Percentiles rank a stretch among this genome's conserved stretches.
phyloP scores from a whole-genome alignment of 2,888 invertebrate genomes.

The Periphyllus acericola region DNA sequence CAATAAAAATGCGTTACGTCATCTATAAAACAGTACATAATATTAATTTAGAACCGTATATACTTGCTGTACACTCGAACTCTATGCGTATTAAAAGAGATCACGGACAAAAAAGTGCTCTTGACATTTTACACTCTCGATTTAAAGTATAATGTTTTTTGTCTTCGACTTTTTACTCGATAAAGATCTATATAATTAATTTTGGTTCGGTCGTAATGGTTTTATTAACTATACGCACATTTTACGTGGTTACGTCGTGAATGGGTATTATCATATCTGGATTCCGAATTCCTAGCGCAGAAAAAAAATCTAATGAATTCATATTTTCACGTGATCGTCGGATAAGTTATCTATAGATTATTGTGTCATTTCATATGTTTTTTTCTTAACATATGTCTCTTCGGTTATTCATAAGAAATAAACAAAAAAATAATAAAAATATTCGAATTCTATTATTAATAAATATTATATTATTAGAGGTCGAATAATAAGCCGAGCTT shows the following conservation, averaged over 20 bases:
- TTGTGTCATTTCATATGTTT: no score
- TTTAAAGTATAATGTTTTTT: background rate
- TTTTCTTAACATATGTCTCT: no score
- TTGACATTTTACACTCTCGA: background rate
- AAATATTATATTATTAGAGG: no score
- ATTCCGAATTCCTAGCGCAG: background rate
- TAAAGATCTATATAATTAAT: background rate
- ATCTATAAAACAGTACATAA: background rate
- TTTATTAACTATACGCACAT: no score
- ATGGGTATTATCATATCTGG: background rate
- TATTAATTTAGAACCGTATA: background rate
- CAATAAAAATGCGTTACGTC: slow-evolving; percentile 5
- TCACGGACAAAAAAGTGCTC: background rate
- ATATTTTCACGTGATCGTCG: background rate
- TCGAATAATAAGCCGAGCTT: no score
- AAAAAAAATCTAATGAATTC: background rate
- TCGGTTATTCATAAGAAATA: no score
- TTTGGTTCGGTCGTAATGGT: background rate
- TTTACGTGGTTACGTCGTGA: no score
- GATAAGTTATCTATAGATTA: no score
- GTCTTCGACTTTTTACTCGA: background rate
- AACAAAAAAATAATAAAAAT: no score
- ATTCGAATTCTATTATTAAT: no score
- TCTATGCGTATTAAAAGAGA: background rate
- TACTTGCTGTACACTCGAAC: background rate